Base-by-base conservation (phyloP, 2,113 vertebrate genomes). In the Centropus unirufus region DNA sequence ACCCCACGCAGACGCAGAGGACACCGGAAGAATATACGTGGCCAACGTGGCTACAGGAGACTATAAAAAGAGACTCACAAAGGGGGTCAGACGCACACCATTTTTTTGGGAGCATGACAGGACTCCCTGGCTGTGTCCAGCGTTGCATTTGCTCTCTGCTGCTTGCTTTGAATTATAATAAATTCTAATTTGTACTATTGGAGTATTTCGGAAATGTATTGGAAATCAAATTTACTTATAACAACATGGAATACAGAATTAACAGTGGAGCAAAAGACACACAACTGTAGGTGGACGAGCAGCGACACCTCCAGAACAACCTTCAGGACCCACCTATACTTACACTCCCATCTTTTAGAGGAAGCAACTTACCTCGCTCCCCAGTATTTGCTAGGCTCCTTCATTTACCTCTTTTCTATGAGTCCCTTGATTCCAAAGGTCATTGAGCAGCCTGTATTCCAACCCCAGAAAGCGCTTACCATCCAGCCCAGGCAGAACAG, bases 401-500 rank as follows among this genome's bases (percentile, higher is more conserved):
- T 70, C 32, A 55, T 94, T 70, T 51, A 84, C 32, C 16, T 72
- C 44, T 32, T 79, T 89, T 19, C 44, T 24, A 26, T 11, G 24
- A 77, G 17, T 7, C 23, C 39, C 55, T 80, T 36, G 22, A 52
- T 89, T 36, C 46, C n/a, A n/a, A 72, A 78, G 42, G 49, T 61
- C 58, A 57, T 59, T 44, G 79, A 7, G 8, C 34, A 87, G 9
- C 10, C 70, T 46, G 32, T 29, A 54, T 32, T 83, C 79, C 34
- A 76, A 73, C 10, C 8, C 34, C 57, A 40, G 40, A 49, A 69
- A 87, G 23, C n/a, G 57, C 98, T 96, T 96, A 99, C 99, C 99
- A 40, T 99, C 98, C 88, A 99, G 96, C 8, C 98, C 97, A 1
- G 99, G 99, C 74, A 99, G 98, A 74, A 99, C 99, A 1, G 98